Evolutionary conservation across 2,797 vertebrate genomes (phyloP).

Genomic region (Chaetodon trifasciatus): DNA sequence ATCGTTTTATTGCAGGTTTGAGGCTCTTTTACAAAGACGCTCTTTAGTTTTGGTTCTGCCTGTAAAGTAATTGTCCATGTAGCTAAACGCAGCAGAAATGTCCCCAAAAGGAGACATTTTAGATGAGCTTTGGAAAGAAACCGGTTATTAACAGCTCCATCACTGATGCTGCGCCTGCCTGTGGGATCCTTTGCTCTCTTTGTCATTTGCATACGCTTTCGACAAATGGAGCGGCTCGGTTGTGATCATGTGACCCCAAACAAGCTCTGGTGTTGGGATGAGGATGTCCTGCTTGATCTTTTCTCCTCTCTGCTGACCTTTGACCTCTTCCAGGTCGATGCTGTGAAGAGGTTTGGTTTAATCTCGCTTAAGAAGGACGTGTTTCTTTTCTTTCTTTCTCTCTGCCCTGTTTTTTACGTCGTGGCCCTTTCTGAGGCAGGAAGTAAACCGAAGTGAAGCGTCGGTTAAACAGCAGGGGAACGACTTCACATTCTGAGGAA

Average conservation of each 20-base stretch:
- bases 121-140: not conserved
- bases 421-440: too few species aligned
- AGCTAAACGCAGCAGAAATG: not conserved
- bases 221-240: too few species aligned
- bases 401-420: too few species aligned
- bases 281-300: too few species aligned
- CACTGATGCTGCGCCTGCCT: not conserved
- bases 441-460: not conserved
- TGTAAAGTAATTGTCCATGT: not conserved
- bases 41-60: not conserved
- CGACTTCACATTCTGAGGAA: not conserved
- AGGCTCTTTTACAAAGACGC: not conserved
- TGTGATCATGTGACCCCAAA: too few species aligned
- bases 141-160: not conserved
- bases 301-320: not conserved
- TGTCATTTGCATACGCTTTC: not conserved
- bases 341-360: not conserved
- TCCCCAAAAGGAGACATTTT: not conserved
- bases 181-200: not conserved
- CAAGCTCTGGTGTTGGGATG: too few species aligned
- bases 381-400: too few species aligned
- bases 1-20: not conserved
- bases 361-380: too few species aligned
- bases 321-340: not conserved
- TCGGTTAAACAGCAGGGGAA: not conserved